phyloP scores from a whole-genome alignment of 1,140 invertebrate genomes.

The Macrotrachela quadricornifera region DNA sequence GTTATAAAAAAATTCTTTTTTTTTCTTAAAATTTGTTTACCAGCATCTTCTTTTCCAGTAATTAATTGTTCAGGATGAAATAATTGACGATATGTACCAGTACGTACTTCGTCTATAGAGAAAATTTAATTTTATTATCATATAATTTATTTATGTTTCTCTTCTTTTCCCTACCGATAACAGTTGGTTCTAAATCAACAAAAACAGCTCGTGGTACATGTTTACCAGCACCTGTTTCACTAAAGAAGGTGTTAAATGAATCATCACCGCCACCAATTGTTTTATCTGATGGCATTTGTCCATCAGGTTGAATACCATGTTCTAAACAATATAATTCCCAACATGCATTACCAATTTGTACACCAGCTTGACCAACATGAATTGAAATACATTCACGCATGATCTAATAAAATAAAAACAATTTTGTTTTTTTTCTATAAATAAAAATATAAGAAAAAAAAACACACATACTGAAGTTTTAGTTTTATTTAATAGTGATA shows the following conservation, averaged over 20 bases:
- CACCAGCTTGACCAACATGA: conserved; percentile 60
- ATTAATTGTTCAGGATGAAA: conserved; percentile 24
- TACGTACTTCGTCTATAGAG: conserved; percentile 46
- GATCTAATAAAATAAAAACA: background rate
- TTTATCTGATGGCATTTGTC: conserved; percentile 38
- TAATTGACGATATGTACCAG: conserved; percentile 42
- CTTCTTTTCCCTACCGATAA: conserved; percentile 31
- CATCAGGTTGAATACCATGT: conserved; percentile 62
- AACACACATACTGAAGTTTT: no score
- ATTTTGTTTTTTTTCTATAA: no score
- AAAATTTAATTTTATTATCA: no score
- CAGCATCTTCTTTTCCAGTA: conserved; percentile 11
- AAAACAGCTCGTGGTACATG: conserved; percentile 58
- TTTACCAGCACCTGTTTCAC: conserved; percentile 43
- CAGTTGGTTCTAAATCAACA: conserved; percentile 59
- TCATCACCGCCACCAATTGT: conserved; percentile 34
- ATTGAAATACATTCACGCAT: conserved; percentile 51
- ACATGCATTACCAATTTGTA: conserved; percentile 55
- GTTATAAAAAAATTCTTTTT: no score
- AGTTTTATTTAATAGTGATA: no score
- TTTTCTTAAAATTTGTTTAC: no score
- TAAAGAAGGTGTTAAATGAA: conserved; percentile 35
- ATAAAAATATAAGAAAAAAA: no score
- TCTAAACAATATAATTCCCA: conserved; percentile 59
- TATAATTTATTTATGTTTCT: no score